phyloP scores from a whole-genome alignment of 2,888 invertebrate species.

The Caenorhabditis macrosperma region DNA sequence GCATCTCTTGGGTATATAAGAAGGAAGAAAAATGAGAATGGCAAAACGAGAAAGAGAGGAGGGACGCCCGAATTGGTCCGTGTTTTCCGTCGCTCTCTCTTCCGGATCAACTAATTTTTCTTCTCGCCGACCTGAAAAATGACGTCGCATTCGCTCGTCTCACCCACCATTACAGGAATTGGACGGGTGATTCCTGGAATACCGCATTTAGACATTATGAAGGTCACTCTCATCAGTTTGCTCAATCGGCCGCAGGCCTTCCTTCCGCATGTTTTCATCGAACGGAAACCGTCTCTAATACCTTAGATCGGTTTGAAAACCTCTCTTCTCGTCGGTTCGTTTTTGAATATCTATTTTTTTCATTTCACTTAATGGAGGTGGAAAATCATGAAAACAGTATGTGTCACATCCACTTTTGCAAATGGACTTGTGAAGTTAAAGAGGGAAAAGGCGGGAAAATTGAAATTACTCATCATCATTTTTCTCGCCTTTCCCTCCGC shows the following conservation, averaged over 20 bases:
- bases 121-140: conserved; percentile 9
- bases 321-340: not conserved
- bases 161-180: conserved; percentile 14
- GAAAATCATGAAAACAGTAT: too few species aligned
- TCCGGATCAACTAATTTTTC: conserved; percentile 35
- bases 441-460: not conserved
- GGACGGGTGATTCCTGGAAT: conserved; percentile 9
- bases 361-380: too few species aligned
- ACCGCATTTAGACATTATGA: not conserved
- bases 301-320: not conserved
- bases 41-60: not conserved
- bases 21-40: not conserved
- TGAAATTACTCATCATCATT: not conserved
- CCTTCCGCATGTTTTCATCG: too few species aligned
- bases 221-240: conserved; percentile 4
- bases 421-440: not conserved
- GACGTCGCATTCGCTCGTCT: conserved; percentile 20
- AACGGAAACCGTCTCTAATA: not conserved
- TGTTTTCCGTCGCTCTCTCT: not conserved
- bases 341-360: too few species aligned
- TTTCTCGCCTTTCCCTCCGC: not conserved
- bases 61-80: not conserved
- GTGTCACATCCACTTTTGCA: too few species aligned
- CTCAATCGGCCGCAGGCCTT: too few species aligned
- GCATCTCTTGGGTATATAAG: not conserved